Evolutionary conservation across 2,888 invertebrate genomes (phyloP), one percentile per base, ranked within the genome.

Genomic region (Macroteleia sp.): DNA sequence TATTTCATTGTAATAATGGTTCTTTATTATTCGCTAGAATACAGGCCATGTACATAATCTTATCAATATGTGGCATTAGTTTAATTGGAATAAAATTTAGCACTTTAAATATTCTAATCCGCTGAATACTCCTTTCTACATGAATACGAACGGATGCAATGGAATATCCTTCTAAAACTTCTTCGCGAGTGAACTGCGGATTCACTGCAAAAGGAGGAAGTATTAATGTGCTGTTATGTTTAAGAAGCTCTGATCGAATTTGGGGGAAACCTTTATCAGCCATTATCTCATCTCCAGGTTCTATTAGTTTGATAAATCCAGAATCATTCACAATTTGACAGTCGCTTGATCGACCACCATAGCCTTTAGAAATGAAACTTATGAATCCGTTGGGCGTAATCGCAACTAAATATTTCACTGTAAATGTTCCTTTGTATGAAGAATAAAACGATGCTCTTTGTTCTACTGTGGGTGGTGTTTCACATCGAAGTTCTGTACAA

Each of bases 361-460:
- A 46, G 1, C 78, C 79, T 71, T 83, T 81, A 12, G 83, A 84
- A 12, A 84, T 14, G 64, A 81, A 82, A 28, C 61, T 67, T 20
- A 85, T 82, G 6, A 62, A 56, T 14, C 83, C 82, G 34, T 61
- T 74, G 3, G 83, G 81, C 30, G 56, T 67, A 17, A 80, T 79
- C n/a, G 28, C 82, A 2, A 83, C 34, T 28, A 83, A 52, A 56
- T 36, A 81, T 70, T 83, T 82, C 0, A 66, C 61, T 9, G 75
- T 82, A 46, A 70, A 77, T 10, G 39, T 41, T 2, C 42, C 39
- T 28, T 80, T 80, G 17, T 71, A 74, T 14, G 64, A 67, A 0
- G 81, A 81, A 61, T 83, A 82, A 57, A 79, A 76, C 2, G 71
- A 34, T 22, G 59, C 61, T 16, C 74, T 19, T 74, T 78, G 76